Base-by-base conservation (phyloP, 2,797 vertebrate species). In the Menidia menidia region DNA sequence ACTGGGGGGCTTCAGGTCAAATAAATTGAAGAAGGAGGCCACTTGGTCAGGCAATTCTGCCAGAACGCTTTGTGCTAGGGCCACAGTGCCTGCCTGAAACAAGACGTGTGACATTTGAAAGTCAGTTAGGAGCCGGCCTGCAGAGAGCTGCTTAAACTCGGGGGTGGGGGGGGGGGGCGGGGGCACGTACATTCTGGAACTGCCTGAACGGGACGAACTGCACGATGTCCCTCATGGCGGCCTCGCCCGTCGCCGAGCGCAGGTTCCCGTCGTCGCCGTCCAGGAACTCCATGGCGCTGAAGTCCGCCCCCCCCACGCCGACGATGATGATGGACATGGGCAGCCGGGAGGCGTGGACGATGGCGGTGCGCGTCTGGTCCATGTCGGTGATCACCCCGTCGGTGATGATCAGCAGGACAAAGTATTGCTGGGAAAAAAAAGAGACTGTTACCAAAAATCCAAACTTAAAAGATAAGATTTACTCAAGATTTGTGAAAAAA, bases 361-460 rank as follows among this genome's bases (percentile, higher is more conserved):
- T 97, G 48, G 97, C 96, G 1, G 75, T 78, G 64, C 95, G 94
- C 1, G 97, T 98, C 75, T 97, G 87, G 55, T 98, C 96, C 52
- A 99, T 96, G 91, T 99, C 97, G 15, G 97, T 98, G 93, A 99
- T 99, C 64, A 98, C 97, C 1, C 97, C 97, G 51, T 99, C 97
- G 0, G 97, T 99, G 91, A 99, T 97, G 79, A 99, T 98, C 73
- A 99, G 90, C 33, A 99, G 96, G 0, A 98, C 93, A 55, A 93
- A 97, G 87, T 99, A 99, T 96, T 98, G 95, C 97, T 99, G 91
- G 52, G 64, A 84, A 83, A 61, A 12, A 3, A n/a, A 43, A 39
- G 12, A 43, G 2, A 0, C 16, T 18, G 12, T 14, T 18, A 12
- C 31, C 32, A 16, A 32, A 4, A 16, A 31, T 15, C 15, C 6